These are phyloP conservation scores for Rhagonycha lutea DNA, from an alignment of 2,888 invertebrate genomes.

Conservation along the genomic window DNA sequence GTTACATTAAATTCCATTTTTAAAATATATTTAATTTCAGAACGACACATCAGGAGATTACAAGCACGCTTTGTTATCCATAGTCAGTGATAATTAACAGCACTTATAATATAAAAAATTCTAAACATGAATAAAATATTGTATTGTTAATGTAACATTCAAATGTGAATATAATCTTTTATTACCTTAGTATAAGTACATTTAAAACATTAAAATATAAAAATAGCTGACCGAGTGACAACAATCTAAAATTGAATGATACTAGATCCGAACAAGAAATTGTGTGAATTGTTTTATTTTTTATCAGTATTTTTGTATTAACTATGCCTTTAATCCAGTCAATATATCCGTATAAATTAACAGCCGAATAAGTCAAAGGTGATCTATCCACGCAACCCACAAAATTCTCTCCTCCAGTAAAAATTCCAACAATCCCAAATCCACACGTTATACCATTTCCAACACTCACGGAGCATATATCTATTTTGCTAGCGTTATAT, in stretches of 20 bases:
- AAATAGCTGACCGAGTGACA: neutral
- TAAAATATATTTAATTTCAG: conserved; percentile 57
- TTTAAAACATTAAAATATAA: neutral
- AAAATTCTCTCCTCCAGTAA: neutral
- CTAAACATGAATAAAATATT: neutral
- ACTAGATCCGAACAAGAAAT: neutral
- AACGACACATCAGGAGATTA: conserved; percentile 85
- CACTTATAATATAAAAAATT: neutral
- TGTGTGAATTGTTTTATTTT: neutral
- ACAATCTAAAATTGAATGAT: neutral
- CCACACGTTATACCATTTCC: neutral
- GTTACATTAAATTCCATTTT: neutral
- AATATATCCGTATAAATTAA: neutral
- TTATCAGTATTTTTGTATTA: neutral
- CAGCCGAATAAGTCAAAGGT: neutral
- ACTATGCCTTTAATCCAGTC: neutral
- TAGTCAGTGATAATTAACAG: conserved; percentile 52
- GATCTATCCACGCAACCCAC: neutral
- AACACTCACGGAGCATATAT: neutral
- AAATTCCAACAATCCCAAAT: neutral
- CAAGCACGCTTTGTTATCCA: conserved; percentile 77
- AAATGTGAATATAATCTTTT: neutral
- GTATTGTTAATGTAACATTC: neutral
- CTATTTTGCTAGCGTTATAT: neutral
- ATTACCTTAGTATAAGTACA: neutral